These are phyloP conservation scores for Rotaria macrura DNA, from an alignment of 2,888 invertebrate species.

Conservation along the genomic window DNA sequence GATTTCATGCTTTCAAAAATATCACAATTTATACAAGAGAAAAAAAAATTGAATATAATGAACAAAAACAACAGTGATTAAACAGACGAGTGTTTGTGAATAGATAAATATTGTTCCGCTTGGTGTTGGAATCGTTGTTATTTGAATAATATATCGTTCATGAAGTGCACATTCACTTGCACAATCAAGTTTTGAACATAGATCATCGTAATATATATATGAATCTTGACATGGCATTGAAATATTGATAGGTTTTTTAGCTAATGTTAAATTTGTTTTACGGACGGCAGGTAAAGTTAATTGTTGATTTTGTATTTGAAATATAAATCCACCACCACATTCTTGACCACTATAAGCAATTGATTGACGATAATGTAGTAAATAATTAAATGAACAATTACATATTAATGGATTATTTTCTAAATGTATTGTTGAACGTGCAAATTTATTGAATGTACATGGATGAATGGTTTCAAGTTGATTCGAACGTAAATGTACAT, in stretches of 20 bases:
- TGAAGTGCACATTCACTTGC: background rate
- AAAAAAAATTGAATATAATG: background rate
- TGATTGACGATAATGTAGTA: background rate
- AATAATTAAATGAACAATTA: constrained; percentile 17
- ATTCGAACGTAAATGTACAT: background rate
- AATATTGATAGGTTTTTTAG: background rate
- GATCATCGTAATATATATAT: background rate
- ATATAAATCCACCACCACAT: background rate
- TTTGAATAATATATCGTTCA: constrained; percentile 8
- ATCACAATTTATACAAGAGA: background rate
- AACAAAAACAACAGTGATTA: background rate
- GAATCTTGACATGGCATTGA: background rate
- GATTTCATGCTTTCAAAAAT: background rate
- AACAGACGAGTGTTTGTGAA: background rate
- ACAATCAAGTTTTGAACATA: background rate
- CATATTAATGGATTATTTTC: constrained; percentile 21
- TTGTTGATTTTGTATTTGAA: background rate
- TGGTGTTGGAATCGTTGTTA: background rate
- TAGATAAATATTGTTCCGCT: background rate
- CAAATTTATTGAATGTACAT: constrained; percentile 5
- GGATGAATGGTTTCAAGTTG: constrained; percentile 10
- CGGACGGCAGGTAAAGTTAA: background rate
- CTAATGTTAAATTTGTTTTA: background rate
- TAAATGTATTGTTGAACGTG: background rate
- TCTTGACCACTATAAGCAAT: background rate